Percentiles rank a stretch among this genome's conserved stretches.
phyloP scores from a whole-genome alignment of 2,797 vertebrate species.

The Rhadinocentrus ornatus region DNA sequence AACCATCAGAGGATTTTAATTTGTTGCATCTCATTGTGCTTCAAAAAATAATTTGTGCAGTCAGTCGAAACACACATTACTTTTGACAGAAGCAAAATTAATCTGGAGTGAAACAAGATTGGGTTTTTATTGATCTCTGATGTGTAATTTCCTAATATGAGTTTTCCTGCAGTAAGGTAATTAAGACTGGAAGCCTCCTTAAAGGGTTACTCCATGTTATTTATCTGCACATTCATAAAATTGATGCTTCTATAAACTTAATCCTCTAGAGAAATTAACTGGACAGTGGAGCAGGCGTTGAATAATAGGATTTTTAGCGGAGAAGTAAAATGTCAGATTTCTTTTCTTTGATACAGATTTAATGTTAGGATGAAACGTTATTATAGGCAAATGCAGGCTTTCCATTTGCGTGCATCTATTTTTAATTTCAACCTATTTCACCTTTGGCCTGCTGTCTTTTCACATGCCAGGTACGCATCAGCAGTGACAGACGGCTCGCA shows the following conservation, averaged over 20 bases:
- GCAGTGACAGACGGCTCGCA: conserved; percentile 95
- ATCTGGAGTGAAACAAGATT: not conserved
- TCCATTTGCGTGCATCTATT: not conserved
- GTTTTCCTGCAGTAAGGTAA: conserved; percentile 24
- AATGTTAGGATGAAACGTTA: not conserved
- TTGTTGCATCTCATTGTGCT: not conserved
- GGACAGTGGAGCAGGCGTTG: not conserved
- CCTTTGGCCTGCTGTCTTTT: conserved; percentile 24
- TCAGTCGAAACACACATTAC: not conserved
- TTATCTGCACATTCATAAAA: conserved; percentile 24
- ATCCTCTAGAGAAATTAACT: conserved; percentile 7
- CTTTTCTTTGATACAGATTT: not conserved
- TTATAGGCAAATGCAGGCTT: not conserved
- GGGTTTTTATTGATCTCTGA: conserved; percentile 26
- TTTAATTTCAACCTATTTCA: conserved; percentile 1
- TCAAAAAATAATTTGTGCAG: not conserved
- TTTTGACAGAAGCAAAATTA: not conserved
- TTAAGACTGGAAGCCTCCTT: conserved; percentile 9
- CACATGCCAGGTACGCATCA: conserved; percentile 88
- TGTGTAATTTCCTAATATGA: conserved; percentile 18
- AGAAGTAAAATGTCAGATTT: not conserved
- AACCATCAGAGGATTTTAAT: not conserved
- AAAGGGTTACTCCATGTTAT: conserved; percentile 1
- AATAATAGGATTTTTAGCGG: not conserved
- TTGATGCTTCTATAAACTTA: not conserved